Evolutionary conservation across 2,888 invertebrate species (phyloP), one percentile per base, ranked within the genome.

Genomic region (Electrophaes corylata): DNA sequence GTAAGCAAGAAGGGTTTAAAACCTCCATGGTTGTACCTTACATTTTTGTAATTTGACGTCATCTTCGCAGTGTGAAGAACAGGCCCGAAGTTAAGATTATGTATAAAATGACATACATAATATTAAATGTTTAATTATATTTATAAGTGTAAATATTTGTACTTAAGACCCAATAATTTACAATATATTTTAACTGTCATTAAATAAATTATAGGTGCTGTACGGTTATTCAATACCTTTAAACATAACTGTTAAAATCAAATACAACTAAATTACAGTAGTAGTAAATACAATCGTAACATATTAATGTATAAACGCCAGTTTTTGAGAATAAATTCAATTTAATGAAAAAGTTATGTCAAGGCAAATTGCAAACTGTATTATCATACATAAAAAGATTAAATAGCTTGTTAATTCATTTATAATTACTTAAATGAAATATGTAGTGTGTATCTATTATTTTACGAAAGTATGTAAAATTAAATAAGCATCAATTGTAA

Each of bases 61-160:
- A 14, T 14, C 11, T 70, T 67, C 71, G 23, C 35, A 55, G 48
- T 48, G 41, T 26, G 40, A 10, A 35, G 14, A 53, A 49, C 33
- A 39, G 40, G 40, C 45, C 73, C 70, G 78, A 78, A 75, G 71
- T 79, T 79, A 75, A 40, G 4, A 43, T 37, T 44, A 53, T 40
- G 46, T 57, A 58, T 60, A 67, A 64, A 78, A 37, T 79, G 18
- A 79, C 73, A 73, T 79, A 73, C 64, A 72, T 75, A 79, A 71
- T 55, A 56, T 49, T 54, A 77, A 75, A 70, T 64, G 61, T 66
- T 64, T 58, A 71, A 69, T 66, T 64, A 60, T 60, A 79, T 84
- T 83, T 83, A 84, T 82, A 79, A 80, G 84, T 91, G 90, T 91
- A 90, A 82, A 90, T 88, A 90, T 56, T 60, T 59, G 44, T 62